phyloP scores from a whole-genome alignment of 1,140 invertebrate species.

The Drosophila yakuba region DNA sequence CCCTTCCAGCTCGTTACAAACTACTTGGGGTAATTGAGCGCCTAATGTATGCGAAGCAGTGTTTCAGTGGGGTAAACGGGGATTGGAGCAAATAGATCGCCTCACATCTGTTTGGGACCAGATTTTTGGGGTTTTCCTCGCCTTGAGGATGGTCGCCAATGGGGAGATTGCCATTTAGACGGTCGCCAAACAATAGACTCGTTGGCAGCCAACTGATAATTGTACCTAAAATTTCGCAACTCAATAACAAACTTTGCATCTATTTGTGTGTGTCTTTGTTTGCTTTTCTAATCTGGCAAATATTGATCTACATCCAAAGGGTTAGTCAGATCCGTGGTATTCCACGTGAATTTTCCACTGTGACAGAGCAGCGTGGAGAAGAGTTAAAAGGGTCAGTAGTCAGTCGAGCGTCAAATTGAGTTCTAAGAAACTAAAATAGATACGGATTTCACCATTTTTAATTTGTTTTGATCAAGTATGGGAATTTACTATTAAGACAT shows the following conservation, averaged over 20 bases:
- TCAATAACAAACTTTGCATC: constrained; percentile 29
- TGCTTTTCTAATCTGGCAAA: constrained; percentile 32
- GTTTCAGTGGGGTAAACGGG: background rate
- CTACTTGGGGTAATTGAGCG: constrained; percentile 41
- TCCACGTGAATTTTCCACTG: constrained; percentile 17
- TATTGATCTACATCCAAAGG: constrained; percentile 26
- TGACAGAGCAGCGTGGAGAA: background rate
- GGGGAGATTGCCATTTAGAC: background rate
- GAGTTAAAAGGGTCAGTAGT: background rate
- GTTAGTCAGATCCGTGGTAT: constrained; percentile 41
- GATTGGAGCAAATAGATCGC: background rate
- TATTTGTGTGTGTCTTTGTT: constrained; percentile 5
- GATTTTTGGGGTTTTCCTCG: constrained; percentile 22
- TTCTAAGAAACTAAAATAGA: constrained; percentile 8
- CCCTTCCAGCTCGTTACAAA: constrained; percentile 27
- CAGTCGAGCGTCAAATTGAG: background rate
- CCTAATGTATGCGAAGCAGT: constrained; percentile 38
- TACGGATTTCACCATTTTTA: background rate
- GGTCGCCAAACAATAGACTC: background rate
- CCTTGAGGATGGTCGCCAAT: constrained; percentile 1
- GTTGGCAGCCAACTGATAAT: constrained; percentile 40
- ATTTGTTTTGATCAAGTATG: background rate
- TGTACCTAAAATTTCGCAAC: constrained; percentile 37
- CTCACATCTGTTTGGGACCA: background rate
- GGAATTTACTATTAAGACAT: background rate